Evolutionary conservation across 2,797 vertebrate species (phyloP).

Genomic region (Valencia hispanica): DNA sequence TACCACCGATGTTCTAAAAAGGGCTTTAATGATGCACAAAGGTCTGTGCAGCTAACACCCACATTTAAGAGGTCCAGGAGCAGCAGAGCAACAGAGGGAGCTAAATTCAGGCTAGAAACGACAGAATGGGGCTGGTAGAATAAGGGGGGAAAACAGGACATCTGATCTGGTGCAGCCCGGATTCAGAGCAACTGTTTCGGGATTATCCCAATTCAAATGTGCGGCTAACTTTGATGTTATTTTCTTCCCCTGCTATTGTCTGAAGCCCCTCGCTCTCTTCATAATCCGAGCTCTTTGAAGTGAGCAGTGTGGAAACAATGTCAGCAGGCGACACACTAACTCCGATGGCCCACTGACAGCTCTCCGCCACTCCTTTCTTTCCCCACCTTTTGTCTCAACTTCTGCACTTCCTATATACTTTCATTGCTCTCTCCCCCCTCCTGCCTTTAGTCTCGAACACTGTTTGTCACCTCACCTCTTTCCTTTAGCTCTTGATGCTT

Average conservation of each 20-base stretch:
- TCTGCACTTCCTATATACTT: slow-evolving; percentile 51
- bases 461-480: slow-evolving; percentile 36
- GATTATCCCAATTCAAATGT: slow-evolving; percentile 80
- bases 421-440: slow-evolving; percentile 17
- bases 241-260: slow-evolving; percentile 78
- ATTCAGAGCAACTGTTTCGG: slow-evolving; percentile 80
- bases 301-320: slow-evolving; percentile 80
- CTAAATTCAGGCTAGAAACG: slow-evolving; percentile 65
- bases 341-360: slow-evolving; percentile 72
- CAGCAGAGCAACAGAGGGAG: slow-evolving; percentile 64
- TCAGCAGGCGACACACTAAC: slow-evolving; percentile 76
- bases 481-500: slow-evolving; percentile 22
- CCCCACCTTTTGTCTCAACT: slow-evolving; percentile 47
- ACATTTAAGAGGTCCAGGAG: slow-evolving; percentile 68
- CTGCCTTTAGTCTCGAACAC: slow-evolving; percentile 25
- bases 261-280: slow-evolving; percentile 76
- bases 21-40: slow-evolving; percentile 63
- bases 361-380: slow-evolving; percentile 45
- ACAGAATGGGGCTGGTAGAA: slow-evolving; percentile 58
- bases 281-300: slow-evolving; percentile 82
- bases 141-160: slow-evolving; percentile 57
- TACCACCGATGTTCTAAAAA: slow-evolving; percentile 61
- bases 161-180: slow-evolving; percentile 72
- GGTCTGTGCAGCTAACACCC: slow-evolving; percentile 63
- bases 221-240: slow-evolving; percentile 82